Evolutionary conservation across 2,113 vertebrate species (phyloP).

Genomic region (Oreochromis niloticus): DNA sequence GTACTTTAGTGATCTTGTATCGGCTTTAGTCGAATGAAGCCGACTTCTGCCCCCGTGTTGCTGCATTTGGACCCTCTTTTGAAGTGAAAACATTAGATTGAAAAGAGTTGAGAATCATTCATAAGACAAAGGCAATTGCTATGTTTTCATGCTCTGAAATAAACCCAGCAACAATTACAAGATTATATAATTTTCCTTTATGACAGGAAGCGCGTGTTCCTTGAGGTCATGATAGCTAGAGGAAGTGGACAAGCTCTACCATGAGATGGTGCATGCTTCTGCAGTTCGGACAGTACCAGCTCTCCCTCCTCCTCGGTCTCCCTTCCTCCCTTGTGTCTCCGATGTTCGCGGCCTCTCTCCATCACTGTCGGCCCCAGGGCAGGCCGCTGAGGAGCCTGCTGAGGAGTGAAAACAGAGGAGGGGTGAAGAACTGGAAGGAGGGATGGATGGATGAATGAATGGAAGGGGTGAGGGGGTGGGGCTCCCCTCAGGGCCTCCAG

Average conservation of each 20-base stretch:
- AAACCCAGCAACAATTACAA: neutral
- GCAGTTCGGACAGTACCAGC: neutral
- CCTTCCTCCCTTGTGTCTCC: neutral
- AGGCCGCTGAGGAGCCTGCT: constrained; percentile 37
- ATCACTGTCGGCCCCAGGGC: constrained; percentile 65
- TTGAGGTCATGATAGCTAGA: neutral
- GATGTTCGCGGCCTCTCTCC: constrained; percentile 41
- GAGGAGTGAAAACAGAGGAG: constrained; percentile 32
- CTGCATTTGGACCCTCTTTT: neutral
- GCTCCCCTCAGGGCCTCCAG: constrained; percentile 43
- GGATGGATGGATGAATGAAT: constrained; percentile 3
- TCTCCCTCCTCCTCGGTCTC: neutral
- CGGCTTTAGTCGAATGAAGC: neutral
- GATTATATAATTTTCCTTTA: neutral
- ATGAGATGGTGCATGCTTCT: neutral
- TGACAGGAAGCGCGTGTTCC: neutral
- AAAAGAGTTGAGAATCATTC: neutral
- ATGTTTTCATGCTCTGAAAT: neutral
- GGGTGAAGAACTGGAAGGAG: neutral
- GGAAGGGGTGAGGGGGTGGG: neutral
- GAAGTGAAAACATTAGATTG: neutral
- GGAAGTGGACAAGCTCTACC: neutral
- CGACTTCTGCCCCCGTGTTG: neutral
- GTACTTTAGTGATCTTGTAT: neutral
- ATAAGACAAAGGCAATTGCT: neutral